phyloP scores from a whole-genome alignment of 1,140 invertebrate species.

The Ctenoplectra terminalis region DNA sequence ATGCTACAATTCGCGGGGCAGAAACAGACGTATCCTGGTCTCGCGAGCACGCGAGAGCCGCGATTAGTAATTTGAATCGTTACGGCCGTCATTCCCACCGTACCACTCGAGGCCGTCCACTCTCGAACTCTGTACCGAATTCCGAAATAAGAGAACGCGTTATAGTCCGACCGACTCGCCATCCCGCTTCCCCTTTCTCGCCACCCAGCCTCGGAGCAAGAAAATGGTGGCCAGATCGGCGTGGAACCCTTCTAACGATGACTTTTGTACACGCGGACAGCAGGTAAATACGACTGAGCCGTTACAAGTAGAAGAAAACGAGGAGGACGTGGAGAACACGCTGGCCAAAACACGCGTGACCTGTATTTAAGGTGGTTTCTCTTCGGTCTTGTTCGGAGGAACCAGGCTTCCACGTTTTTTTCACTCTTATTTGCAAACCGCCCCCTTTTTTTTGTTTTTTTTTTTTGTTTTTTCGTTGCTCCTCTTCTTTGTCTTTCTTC shows the following conservation, averaged over 20 bases:
- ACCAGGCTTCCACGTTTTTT: constrained; percentile 16
- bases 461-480: no score
- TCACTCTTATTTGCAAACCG: constrained; percentile 58
- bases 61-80: constrained; percentile 66
- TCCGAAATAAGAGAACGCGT: constrained; percentile 20
- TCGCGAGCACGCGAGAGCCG: constrained; percentile 52
- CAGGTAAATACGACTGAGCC: constrained; percentile 49
- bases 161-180: not conserved
- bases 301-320: constrained; percentile 5
- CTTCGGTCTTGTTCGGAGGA: constrained; percentile 19
- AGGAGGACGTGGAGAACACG: not conserved
- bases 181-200: no score
- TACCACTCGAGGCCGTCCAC: constrained; percentile 21
- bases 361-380: constrained; percentile 68
- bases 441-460: constrained; percentile 17
- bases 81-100: constrained; percentile 64
- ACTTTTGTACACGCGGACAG: constrained; percentile 58
- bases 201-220: not conserved
- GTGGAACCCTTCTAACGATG: constrained; percentile 54
- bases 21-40: not conserved
- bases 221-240: not conserved
- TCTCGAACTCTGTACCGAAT: constrained; percentile 22
- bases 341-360: constrained; percentile 64
- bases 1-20: not conserved
- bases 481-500: not conserved